Conservation (phyloP, 1,140 invertebrate species). For the Heliconius hewitsoni region DNA sequence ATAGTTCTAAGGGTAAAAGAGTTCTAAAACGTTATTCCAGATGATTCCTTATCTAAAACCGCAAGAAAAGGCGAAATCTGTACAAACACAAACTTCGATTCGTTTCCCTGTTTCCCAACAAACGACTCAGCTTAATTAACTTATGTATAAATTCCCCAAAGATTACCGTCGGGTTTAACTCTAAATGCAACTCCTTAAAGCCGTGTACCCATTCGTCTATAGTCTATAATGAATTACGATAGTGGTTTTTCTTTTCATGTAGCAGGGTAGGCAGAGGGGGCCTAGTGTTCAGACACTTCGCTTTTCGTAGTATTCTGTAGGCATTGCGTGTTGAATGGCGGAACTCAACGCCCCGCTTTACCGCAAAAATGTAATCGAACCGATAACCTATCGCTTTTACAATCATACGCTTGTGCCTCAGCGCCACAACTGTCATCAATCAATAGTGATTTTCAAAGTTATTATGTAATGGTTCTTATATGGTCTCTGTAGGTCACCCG, state of each 20-base stretch:
- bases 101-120: constrained; percentile 20
- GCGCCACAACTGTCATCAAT: too few relatives aligned
- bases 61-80: constrained; percentile 2
- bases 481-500: too few relatives aligned
- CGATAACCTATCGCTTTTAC: too few relatives aligned
- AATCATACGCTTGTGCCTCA: too few relatives aligned
- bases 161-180: constrained; percentile 14
- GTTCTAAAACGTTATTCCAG: not conserved
- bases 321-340: too few relatives aligned
- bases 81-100: constrained; percentile 16
- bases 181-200: constrained; percentile 29
- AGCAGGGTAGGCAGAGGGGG: too few relatives aligned
- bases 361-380: too few relatives aligned
- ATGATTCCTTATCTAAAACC: not conserved
- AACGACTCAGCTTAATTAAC: constrained; percentile 34
- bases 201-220: not conserved
- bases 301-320: too few relatives aligned
- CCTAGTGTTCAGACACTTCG: too few relatives aligned
- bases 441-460: too few relatives aligned
- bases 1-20: not conserved
- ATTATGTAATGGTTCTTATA: too few relatives aligned
- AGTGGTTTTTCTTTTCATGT: not conserved
- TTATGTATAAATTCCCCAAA: constrained; percentile 29
- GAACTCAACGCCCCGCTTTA: too few relatives aligned
- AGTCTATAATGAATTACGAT: not conserved